phyloP scores from a whole-genome alignment of 2,888 invertebrate genomes.

The Andrena camellia region DNA sequence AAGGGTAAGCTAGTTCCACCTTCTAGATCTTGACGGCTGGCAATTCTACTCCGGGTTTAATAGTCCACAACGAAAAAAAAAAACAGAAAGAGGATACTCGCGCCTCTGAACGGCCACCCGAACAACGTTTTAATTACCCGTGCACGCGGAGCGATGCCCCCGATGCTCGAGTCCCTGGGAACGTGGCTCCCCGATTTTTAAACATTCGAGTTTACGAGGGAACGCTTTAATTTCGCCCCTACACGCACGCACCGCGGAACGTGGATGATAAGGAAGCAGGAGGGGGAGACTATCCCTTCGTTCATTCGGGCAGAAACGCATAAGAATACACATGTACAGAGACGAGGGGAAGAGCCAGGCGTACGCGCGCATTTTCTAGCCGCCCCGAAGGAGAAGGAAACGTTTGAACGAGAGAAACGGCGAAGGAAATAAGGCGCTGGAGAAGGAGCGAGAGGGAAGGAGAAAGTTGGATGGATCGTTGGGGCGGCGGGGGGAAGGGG shows the following conservation, averaged over 20 bases:
- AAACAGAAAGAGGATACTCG: neutral
- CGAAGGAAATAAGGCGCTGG: slow-evolving; percentile 47
- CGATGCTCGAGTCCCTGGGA: neutral
- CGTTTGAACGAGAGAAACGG: slow-evolving; percentile 50
- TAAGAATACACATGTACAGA: slow-evolving; percentile 43
- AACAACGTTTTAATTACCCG: slow-evolving; percentile 22
- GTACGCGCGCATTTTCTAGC: slow-evolving; percentile 43
- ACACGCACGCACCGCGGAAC: slow-evolving; percentile 20
- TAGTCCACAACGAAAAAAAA: too few species aligned
- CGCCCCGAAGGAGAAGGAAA: slow-evolving; percentile 51
- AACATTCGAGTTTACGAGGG: slow-evolving; percentile 19
- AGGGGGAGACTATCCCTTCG: slow-evolving; percentile 52
- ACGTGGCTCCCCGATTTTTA: slow-evolving; percentile 17
- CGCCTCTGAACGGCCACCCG: neutral
- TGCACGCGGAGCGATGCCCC: neutral
- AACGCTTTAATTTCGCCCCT: slow-evolving; percentile 42
- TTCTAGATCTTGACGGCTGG: neutral
- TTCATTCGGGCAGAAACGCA: slow-evolving; percentile 65
- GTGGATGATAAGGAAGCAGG: slow-evolving; percentile 22
- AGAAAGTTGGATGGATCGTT: slow-evolving; percentile 44
- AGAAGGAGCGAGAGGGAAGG: slow-evolving; percentile 19
- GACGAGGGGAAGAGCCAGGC: slow-evolving; percentile 9
- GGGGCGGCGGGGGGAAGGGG: slow-evolving; percentile 45
- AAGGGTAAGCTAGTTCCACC: neutral
- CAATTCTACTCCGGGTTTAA: neutral